phyloP scores from a whole-genome alignment of 2,113 vertebrate genomes.

The Brevimyrus niger region DNA sequence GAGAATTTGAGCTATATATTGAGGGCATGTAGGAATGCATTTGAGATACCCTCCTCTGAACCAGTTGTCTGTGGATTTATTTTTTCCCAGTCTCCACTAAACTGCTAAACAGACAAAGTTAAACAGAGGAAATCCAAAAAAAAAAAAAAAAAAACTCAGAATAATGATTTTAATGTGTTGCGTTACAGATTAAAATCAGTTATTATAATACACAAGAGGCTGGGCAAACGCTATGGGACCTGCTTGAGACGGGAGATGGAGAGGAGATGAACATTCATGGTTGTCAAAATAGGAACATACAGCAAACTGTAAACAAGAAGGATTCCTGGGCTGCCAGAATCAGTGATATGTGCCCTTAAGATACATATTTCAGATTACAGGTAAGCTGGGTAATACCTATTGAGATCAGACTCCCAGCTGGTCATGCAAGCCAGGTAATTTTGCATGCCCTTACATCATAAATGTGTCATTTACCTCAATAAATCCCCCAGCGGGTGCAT shows the following conservation, averaged over 20 bases:
- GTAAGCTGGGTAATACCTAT: not conserved
- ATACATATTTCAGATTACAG: not conserved
- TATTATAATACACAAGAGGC: not conserved
- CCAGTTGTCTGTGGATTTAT: not conserved
- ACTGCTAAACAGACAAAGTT: not conserved
- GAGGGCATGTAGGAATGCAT: not conserved
- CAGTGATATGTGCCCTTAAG: not conserved
- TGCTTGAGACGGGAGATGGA: not conserved
- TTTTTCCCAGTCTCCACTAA: not conserved
- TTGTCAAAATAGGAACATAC: not conserved
- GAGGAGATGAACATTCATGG: not conserved
- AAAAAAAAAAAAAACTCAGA: not conserved
- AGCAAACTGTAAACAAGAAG: not conserved
- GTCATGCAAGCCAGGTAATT: not conserved
- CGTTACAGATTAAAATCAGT: not conserved
- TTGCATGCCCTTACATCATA: not conserved
- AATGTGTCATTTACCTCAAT: constrained; percentile 14
- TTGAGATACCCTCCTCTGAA: no score
- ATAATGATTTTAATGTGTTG: not conserved
- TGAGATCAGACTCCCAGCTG: constrained; percentile 1
- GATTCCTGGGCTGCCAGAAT: not conserved
- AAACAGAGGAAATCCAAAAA: not conserved
- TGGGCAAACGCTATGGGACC: not conserved
- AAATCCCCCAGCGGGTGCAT: constrained; percentile 34
- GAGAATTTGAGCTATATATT: not conserved